phyloP scores from a whole-genome alignment of 2,797 vertebrate genomes.

The Heterohyrax brucei region DNA sequence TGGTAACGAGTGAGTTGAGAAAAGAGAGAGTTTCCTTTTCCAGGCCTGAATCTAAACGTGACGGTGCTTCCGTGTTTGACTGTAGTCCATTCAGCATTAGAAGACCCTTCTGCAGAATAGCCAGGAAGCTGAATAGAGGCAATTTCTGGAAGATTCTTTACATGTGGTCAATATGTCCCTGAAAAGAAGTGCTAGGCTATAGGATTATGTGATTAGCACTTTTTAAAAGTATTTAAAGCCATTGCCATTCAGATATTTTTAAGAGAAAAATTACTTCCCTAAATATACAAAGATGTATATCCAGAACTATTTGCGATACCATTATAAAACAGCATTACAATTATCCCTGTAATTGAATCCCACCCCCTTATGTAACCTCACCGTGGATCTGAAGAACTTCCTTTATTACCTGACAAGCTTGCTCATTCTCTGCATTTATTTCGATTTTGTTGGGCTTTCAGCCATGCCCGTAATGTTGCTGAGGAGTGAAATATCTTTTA shows the following conservation, averaged over 20 bases:
- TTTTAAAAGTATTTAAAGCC: constrained; percentile 48
- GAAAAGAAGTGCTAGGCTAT: constrained; percentile 55
- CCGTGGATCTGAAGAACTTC: constrained; percentile 87
- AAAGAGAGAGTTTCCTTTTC: constrained; percentile 50
- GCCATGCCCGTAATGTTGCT: constrained; percentile 88
- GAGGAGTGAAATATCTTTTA: constrained; percentile 88
- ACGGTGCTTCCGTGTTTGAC: constrained; percentile 50
- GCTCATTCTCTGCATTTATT: constrained; percentile 89
- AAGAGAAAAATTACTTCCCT: constrained; percentile 64
- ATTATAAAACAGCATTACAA: not conserved
- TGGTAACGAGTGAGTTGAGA: constrained; percentile 38
- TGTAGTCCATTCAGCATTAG: constrained; percentile 45
- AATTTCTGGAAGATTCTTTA: constrained; percentile 61
- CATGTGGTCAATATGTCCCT: constrained; percentile 34
- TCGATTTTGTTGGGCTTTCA: constrained; percentile 89
- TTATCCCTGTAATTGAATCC: constrained; percentile 72
- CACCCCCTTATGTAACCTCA: constrained; percentile 84
- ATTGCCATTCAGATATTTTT: constrained; percentile 66
- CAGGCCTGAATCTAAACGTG: constrained; percentile 49
- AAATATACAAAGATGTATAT: constrained; percentile 59
- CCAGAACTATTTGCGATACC: constrained; percentile 70
- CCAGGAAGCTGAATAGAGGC: not conserved
- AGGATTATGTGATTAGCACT: constrained; percentile 39
- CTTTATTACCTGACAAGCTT: constrained; percentile 89
- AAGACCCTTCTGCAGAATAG: constrained; percentile 58